Evolutionary conservation across 2,888 invertebrate genomes (phyloP).

Genomic region (Orchesellides sinensis): DNA sequence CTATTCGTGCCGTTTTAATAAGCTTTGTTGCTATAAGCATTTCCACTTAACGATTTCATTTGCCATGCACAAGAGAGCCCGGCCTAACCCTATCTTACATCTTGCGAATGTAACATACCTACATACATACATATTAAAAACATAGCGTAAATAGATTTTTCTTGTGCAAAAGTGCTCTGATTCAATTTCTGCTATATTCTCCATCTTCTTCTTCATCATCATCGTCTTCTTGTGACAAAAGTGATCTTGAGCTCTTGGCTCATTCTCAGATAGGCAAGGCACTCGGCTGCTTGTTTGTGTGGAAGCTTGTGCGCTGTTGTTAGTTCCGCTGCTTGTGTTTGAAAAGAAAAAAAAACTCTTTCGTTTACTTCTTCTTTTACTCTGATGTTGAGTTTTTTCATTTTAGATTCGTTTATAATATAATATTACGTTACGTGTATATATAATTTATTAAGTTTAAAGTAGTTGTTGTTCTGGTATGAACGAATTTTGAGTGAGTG

Average conservation of each 20-base stretch:
- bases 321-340: conserved; percentile 29
- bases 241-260: conserved; percentile 61
- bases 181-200: conserved; percentile 9
- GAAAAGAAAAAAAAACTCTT: no score
- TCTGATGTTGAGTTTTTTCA: conserved; percentile 6
- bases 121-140: not conserved
- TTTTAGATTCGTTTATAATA: no score
- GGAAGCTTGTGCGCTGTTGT: not conserved
- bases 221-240: conserved; percentile 52
- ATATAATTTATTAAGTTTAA: not conserved
- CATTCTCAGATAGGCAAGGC: conserved; percentile 60
- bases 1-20: no score
- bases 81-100: no score
- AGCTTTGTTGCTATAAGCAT: no score
- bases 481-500: not conserved
- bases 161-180: not conserved
- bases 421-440: no score
- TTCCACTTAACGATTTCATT: no score
- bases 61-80: no score
- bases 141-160: not conserved
- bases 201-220: conserved; percentile 16
- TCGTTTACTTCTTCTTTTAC: no score
- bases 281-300: conserved; percentile 45
- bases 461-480: not conserved
- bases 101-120: no score